Conservation (phyloP, 2,888 invertebrate species). For the Eremobia ochroleuca region DNA sequence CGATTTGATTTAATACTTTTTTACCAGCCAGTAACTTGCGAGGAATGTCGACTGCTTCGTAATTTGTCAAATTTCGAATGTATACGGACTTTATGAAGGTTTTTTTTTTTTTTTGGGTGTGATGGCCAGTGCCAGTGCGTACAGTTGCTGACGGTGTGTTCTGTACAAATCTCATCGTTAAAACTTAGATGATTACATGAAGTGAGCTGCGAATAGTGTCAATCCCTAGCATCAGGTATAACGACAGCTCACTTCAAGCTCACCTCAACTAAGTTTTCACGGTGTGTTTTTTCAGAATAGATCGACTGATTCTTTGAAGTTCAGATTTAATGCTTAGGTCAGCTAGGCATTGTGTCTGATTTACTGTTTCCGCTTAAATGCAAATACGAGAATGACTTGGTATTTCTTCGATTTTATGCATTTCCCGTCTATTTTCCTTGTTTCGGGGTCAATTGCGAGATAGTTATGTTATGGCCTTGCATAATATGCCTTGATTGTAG, state of each 20-base stretch:
- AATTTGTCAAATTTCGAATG: slow-evolving; percentile 15
- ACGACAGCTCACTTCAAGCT: too few species aligned
- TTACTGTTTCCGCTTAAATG: not conserved
- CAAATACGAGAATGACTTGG: slow-evolving; percentile 9
- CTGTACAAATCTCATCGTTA: not conserved
- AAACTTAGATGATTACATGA: not conserved
- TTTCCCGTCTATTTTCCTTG: slow-evolving; percentile 16
- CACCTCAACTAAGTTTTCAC: too few species aligned
- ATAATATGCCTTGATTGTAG: slow-evolving; percentile 49
- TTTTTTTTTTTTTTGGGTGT: not conserved
- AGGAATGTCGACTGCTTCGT: slow-evolving; percentile 30
- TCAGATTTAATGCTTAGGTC: not conserved
- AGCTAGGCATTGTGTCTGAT: not conserved
- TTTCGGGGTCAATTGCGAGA: slow-evolving; percentile 24
- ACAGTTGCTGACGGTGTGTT: not conserved
- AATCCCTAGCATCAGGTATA: not conserved
- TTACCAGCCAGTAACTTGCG: slow-evolving; percentile 40
- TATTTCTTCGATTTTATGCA: slow-evolving; percentile 20
- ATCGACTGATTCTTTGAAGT: not conserved
- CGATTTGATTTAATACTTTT: slow-evolving; percentile 52
- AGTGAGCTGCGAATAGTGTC: not conserved
- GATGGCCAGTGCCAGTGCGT: not conserved
- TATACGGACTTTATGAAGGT: not conserved
- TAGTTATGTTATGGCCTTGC: slow-evolving; percentile 39
- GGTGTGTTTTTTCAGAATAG: not conserved